Conservation (phyloP, 2,888 invertebrate species). For the Diaphora mendica region DNA sequence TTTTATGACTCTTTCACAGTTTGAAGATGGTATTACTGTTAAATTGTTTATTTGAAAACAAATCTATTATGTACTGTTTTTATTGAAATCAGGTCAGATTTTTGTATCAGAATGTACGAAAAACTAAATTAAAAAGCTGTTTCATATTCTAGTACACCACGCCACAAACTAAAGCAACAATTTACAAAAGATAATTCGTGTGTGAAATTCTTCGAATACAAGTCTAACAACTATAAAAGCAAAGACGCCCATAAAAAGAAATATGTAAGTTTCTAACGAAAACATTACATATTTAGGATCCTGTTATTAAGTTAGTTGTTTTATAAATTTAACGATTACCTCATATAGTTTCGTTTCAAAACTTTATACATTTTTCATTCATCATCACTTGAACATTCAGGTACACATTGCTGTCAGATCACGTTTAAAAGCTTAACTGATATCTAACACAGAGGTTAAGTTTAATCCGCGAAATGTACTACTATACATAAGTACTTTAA, state of each 20-base stretch:
- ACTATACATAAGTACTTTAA: background rate
- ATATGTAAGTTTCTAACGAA: background rate
- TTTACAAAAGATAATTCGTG: too few species aligned
- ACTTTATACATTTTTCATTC: slow-evolving; percentile 5
- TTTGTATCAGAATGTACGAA: too few species aligned
- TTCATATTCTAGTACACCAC: too few species aligned
- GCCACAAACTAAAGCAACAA: too few species aligned
- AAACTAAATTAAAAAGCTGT: too few species aligned
- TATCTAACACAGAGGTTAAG: background rate
- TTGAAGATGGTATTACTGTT: too few species aligned
- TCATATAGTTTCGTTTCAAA: background rate
- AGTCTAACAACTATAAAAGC: background rate
- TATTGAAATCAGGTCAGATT: too few species aligned
- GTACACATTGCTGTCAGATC: background rate
- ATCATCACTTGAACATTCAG: background rate
- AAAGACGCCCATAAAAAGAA: background rate
- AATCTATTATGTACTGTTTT: too few species aligned
- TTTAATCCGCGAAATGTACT: background rate
- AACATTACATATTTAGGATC: background rate
- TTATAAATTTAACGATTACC: background rate
- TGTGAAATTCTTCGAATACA: background rate
- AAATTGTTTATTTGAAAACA: too few species aligned
- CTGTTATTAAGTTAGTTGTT: background rate
- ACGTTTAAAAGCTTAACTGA: background rate
- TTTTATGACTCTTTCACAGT: too few species aligned